Base-by-base conservation (phyloP, 1,140 invertebrate genomes). In the Holcopasites calliopsidis region DNA sequence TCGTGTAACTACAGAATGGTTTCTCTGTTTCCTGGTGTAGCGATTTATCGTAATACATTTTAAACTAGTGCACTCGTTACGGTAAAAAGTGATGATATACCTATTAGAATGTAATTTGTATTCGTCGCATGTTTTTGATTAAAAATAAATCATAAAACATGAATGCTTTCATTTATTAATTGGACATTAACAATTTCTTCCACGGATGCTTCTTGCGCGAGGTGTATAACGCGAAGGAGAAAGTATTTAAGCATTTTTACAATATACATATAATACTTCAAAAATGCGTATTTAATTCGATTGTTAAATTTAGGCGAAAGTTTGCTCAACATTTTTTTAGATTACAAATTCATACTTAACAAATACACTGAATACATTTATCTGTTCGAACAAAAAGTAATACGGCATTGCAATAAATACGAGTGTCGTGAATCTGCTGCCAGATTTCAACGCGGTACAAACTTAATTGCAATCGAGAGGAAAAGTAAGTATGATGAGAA, bases 401-500 rank as follows among this genome's bases (percentile, higher is more conserved):
- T 49, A 73, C 28, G 11, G 21, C 33, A 68, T 69, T 26, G 28
- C 55, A 81, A 81, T 77, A 82, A 82, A 82, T 82, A 82, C 6
- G 40, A 57, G 23, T 72, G 73, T 44, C 70, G 31, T 50, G 16
- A 4, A 38, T 75, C 65, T 76, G 38, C 28, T 26, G 31, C 44
- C 54, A 76, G 11, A 76, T 16, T 35, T 31, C 21, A 35, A 33
- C 8, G 49, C 57, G 60, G 16, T 55, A 65, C 50, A 47, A 13
- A 26, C 38, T 38, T 28, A 44, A 62, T 61, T 76, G 38, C 11
- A 40, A 54, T 21, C 18, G 66, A 26, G 33, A 26, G 50, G 40
- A 11, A 38, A 47, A 64, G 28, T 96, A 97, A 3, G 93, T 93
- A 6, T 96, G 96, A 83, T 96, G 97, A 50, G 76, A 52, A 55